Conservation (phyloP, 2,888 invertebrate species). For the Nomada fucata region DNA sequence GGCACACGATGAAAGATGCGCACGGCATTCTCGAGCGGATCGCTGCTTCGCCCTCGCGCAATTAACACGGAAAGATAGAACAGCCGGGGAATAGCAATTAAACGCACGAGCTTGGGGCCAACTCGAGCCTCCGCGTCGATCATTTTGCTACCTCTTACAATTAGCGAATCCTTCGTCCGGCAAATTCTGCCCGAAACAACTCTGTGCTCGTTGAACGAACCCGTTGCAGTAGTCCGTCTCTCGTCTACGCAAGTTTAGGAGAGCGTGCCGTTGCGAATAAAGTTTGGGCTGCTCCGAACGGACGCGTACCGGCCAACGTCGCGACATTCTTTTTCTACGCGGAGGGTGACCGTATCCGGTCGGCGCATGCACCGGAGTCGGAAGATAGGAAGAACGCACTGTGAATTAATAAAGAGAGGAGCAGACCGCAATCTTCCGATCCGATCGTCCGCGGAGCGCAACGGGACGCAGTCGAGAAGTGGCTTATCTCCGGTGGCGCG, state of each 20-base stretch:
- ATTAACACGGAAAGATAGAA: slow-evolving; percentile 61
- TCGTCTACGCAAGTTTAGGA: neutral
- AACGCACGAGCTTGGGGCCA: slow-evolving; percentile 54
- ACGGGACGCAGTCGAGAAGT: slow-evolving; percentile 40
- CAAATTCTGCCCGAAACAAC: slow-evolving; percentile 22
- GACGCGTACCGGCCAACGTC: neutral
- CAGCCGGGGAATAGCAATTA: slow-evolving; percentile 60
- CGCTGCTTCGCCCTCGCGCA: slow-evolving; percentile 41
- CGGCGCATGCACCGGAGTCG: slow-evolving; percentile 3
- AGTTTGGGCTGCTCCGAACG: neutral
- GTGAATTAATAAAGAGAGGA: slow-evolving; percentile 56
- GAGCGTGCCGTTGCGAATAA: too few species aligned
- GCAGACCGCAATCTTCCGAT: slow-evolving; percentile 29
- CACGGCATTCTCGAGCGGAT: slow-evolving; percentile 15
- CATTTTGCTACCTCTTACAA: slow-evolving; percentile 33
- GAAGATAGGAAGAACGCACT: slow-evolving; percentile 14
- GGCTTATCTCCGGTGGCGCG: slow-evolving; percentile 64
- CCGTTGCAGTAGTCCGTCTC: neutral
- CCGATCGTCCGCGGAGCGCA: slow-evolving; percentile 39
- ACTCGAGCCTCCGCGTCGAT: slow-evolving; percentile 52
- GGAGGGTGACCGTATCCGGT: neutral
- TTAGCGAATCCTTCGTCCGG: slow-evolving; percentile 40
- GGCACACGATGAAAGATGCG: slow-evolving; percentile 1
- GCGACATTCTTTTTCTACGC: neutral
- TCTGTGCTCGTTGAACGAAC: slow-evolving; percentile 6